Percentiles rank a stretch among this genome's conserved stretches.
Conservation (phyloP, 1,140 invertebrate genomes). For the Brachystomella parvula region DNA sequence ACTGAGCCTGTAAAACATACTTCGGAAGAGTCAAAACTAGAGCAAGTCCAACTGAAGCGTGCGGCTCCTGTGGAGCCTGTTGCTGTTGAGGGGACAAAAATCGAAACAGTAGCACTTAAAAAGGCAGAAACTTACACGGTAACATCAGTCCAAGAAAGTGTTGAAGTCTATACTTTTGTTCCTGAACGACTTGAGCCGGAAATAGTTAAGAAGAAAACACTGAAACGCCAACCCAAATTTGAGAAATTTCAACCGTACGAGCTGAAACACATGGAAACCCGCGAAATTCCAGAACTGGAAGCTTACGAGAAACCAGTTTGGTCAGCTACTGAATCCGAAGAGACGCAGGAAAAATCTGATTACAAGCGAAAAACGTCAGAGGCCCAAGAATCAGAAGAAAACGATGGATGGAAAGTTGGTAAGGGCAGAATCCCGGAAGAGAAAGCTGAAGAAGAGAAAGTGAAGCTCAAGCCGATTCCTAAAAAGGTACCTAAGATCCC, state of each 20-base stretch:
- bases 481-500: background rate
- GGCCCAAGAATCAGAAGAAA: background rate
- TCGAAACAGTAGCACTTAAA: constrained; percentile 3
- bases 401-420: background rate
- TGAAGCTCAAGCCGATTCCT: constrained; percentile 5
- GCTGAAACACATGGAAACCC: constrained; percentile 4
- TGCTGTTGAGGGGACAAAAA: background rate
- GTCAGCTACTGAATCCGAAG: background rate
- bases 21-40: background rate
- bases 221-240: background rate
- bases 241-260: constrained; percentile 12
- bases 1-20: background rate
- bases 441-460: constrained; percentile 3
- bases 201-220: background rate
- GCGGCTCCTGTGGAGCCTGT: background rate
- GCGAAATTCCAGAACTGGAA: constrained; percentile 3
- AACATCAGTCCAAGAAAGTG: background rate
- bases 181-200: constrained; percentile 1
- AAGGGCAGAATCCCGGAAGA: background rate
- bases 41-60: constrained; percentile 3
- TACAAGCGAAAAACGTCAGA: background rate
- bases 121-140: background rate
- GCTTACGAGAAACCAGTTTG: constrained; percentile 12
- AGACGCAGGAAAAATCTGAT: background rate
- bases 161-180: background rate